phyloP scores from a whole-genome alignment of 2,113 vertebrate genomes.

The Macrotis lagotis region DNA sequence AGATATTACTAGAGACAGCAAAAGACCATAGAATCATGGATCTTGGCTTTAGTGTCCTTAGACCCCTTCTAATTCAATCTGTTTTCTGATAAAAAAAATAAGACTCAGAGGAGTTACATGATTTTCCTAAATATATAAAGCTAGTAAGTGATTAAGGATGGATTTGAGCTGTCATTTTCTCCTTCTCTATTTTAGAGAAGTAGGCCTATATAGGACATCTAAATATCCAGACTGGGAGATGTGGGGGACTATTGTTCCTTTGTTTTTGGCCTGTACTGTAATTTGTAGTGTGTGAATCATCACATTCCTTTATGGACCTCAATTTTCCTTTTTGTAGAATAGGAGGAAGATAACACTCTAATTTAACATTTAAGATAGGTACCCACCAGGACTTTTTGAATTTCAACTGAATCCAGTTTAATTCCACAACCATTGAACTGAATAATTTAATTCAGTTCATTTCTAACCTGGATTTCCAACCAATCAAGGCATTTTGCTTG shows the following conservation, averaged over 20 bases:
- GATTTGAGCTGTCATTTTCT: neutral
- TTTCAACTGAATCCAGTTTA: neutral
- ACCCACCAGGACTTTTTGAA: neutral
- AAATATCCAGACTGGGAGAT: neutral
- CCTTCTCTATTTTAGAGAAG: neutral
- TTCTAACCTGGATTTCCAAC: neutral
- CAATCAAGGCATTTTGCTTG: neutral
- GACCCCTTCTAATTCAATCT: neutral
- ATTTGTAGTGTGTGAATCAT: neutral
- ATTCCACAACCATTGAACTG: neutral
- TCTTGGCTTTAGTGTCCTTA: neutral
- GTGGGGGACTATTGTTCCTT: neutral
- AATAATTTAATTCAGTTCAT: neutral
- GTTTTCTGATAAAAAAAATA: neutral
- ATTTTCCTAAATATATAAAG: neutral
- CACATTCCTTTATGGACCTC: neutral
- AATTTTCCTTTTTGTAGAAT: neutral
- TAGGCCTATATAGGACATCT: neutral
- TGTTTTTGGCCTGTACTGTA: neutral
- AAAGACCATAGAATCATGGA: neutral
- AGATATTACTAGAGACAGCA: neutral
- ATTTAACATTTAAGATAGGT: neutral
- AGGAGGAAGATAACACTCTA: neutral
- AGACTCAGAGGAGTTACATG: neutral
- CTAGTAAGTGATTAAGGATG: neutral